These are phyloP conservation scores for Telenomus remus DNA, from an alignment of 1,140 invertebrate genomes.

Conservation along the genomic window DNA sequence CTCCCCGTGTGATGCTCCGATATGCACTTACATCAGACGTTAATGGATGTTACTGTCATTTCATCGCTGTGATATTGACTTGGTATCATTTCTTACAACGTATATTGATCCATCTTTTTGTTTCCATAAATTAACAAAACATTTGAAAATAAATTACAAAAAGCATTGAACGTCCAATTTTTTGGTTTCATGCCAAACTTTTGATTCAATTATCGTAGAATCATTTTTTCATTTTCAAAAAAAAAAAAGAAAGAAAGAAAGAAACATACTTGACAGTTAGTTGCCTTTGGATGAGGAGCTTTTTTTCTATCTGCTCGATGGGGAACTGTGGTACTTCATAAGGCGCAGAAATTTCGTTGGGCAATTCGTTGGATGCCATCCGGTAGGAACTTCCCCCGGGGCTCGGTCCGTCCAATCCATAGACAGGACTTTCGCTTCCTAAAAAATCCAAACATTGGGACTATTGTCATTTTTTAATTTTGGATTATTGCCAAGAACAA, in stretches of 20 bases:
- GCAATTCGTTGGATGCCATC: slow-evolving; percentile 77
- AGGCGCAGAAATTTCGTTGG: slow-evolving; percentile 93
- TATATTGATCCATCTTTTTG: not conserved
- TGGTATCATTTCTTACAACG: slow-evolving; percentile 2
- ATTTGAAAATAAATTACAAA: no score
- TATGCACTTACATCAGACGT: slow-evolving; percentile 45
- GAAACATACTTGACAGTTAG: slow-evolving; percentile 88
- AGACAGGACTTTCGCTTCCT: slow-evolving; percentile 74
- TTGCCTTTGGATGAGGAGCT: slow-evolving; percentile 92
- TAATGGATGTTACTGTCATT: slow-evolving; percentile 40
- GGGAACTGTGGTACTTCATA: slow-evolving; percentile 98
- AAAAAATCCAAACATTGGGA: no score
- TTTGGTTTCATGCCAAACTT: no score
- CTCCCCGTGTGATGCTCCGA: slow-evolving; percentile 23
- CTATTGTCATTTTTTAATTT: no score
- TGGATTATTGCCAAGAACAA: no score
- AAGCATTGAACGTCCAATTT: no score
- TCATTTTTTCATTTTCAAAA: no score
- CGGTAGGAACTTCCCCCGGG: slow-evolving; percentile 52
- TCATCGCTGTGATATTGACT: slow-evolving; percentile 32
- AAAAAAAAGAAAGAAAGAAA: not conserved
- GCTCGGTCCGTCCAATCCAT: slow-evolving; percentile 62
- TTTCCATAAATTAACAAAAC: not conserved
- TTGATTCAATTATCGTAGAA: no score
- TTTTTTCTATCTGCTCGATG: slow-evolving; percentile 96